Percentiles rank a stretch among this genome's conserved stretches.
phyloP scores from a whole-genome alignment of 2,113 vertebrate species.

The Myodes glareolus region DNA sequence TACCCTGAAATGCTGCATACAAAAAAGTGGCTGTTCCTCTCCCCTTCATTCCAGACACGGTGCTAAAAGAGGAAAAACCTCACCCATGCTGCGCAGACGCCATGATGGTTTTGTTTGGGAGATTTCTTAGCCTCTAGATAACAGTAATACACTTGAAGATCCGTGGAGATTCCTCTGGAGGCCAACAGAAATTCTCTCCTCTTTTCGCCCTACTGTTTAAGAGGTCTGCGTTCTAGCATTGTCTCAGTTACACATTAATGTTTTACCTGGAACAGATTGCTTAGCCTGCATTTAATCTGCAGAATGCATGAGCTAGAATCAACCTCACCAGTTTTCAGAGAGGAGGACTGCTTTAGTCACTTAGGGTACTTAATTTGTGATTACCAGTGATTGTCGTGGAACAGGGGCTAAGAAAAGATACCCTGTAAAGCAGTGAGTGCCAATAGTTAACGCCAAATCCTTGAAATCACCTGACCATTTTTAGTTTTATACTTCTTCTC shows the following conservation, averaged over 20 bases:
- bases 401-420: not conserved
- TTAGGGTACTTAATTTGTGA: not conserved
- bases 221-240: not conserved
- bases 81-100: not conserved
- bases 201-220: not conserved
- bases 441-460: not conserved
- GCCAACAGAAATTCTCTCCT: not conserved
- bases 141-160: not conserved
- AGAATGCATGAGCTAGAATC: not conserved
- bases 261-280: not conserved
- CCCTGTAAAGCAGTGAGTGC: not conserved
- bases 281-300: not conserved
- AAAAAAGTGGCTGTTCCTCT: fast-evolving
- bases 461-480: not conserved
- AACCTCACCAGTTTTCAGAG: not conserved
- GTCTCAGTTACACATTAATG: not conserved
- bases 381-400: not conserved
- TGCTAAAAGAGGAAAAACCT: not conserved
- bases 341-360: not conserved
- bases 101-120: not conserved
- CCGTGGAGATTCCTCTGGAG: not conserved
- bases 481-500: not conserved
- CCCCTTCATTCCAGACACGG: not conserved
- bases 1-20: not conserved
- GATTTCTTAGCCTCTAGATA: not conserved